Conservation (phyloP, 2,797 vertebrate species). For the Chrosomus eos region DNA sequence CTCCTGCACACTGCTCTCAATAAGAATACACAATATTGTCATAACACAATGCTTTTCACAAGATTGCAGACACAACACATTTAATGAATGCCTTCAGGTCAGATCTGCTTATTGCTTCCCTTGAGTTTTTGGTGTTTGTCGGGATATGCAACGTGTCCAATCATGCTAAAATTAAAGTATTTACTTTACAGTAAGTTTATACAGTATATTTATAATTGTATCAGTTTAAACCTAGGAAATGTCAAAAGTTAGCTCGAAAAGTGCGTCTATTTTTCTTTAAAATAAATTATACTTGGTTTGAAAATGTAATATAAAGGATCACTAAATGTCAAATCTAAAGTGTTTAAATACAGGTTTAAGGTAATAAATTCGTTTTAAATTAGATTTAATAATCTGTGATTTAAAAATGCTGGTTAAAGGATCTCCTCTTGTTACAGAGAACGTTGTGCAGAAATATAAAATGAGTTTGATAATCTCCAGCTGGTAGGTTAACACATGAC, state of each 20-base stretch:
- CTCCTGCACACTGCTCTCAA: background rate
- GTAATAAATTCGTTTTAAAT: background rate
- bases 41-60: background rate
- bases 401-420: background rate
- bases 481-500: constrained; percentile 5
- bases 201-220: background rate
- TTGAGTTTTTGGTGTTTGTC: background rate
- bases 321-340: background rate
- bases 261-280: background rate
- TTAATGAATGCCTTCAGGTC: background rate
- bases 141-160: background rate
- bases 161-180: background rate
- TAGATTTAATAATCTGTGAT: background rate
- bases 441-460: background rate
- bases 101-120: background rate
- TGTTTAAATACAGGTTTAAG: background rate
- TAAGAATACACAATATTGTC: background rate
- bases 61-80: background rate
- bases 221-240: background rate
- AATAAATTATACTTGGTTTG: background rate
- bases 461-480: constrained; percentile 5
- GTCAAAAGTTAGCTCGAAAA: background rate
- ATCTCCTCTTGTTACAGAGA: constrained; percentile 14
- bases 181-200: background rate
- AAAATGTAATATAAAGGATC: background rate